Evolutionary conservation across 2,797 vertebrate species (phyloP).

Genomic region (Stomatorhinus walkeri): DNA sequence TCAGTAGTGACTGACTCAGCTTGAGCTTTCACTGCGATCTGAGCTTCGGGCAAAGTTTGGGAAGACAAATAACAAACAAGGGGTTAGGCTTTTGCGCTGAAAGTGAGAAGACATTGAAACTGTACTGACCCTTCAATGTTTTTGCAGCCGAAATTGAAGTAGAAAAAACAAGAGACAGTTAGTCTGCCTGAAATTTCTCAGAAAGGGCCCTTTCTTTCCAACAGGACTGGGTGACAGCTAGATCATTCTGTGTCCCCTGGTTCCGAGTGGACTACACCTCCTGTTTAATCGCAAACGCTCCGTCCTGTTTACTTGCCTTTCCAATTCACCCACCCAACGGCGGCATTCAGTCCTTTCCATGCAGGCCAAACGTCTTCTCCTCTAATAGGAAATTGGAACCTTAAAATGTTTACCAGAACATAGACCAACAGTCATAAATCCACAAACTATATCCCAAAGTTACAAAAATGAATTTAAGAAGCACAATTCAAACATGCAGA

Average conservation of each 20-base stretch:
- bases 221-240: background rate
- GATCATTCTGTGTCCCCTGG: background rate
- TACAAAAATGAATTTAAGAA: background rate
- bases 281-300: background rate
- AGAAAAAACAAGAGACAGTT: background rate
- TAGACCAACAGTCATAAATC: background rate
- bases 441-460: background rate
- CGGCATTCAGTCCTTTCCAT: background rate
- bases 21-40: background rate
- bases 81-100: background rate
- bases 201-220: background rate
- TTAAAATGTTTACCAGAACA: background rate
- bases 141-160: background rate
- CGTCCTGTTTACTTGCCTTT: background rate
- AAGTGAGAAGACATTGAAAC: background rate
- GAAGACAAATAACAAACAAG: background rate
- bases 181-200: background rate
- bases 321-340: background rate
- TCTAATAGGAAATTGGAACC: background rate
- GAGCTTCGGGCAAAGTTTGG: background rate
- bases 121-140: background rate
- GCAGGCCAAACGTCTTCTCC: background rate
- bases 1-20: background rate
- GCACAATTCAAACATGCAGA: background rate
- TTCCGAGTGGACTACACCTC: background rate